A percentile compares a stretch with the other conserved stretches of the same genome.
These are phyloP conservation scores for Brenthis daphne DNA, from an alignment of 2,888 invertebrate genomes.

Conservation along the genomic window DNA sequence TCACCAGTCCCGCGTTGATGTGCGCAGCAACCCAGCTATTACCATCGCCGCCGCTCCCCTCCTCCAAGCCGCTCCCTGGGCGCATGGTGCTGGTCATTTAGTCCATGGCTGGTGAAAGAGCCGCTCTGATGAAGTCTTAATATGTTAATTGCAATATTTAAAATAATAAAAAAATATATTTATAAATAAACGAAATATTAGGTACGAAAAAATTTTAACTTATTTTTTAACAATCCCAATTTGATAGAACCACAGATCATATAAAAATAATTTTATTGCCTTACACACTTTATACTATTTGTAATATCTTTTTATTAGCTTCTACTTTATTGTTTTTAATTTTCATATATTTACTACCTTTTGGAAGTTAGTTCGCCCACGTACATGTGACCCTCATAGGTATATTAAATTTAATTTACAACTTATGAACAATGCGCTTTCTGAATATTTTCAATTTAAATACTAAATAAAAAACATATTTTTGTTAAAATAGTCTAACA, in stretches of 20 bases:
- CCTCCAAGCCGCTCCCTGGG: slow-evolving; percentile 56
- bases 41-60: slow-evolving; percentile 45
- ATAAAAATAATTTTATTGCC: too few relatives aligned
- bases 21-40: slow-evolving; percentile 55
- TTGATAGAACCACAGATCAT: too few relatives aligned
- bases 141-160: slow-evolving; percentile 38
- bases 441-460: too few relatives aligned
- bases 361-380: neutral
- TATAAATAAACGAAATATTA: slow-evolving; percentile 32
- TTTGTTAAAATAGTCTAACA: too few relatives aligned
- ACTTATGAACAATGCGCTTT: too few relatives aligned
- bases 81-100: slow-evolving; percentile 43
- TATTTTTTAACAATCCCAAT: neutral
- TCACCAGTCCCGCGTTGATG: slow-evolving; percentile 63
- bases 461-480: too few relatives aligned
- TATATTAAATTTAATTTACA: neutral
- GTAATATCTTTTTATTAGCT: too few relatives aligned
- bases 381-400: too few relatives aligned
- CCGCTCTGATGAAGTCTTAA: slow-evolving; percentile 64
- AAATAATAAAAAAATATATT: slow-evolving; percentile 33
- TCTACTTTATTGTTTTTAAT: too few relatives aligned
- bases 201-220: slow-evolving; percentile 16
- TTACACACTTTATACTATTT: too few relatives aligned
- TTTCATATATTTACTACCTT: neutral
- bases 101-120: slow-evolving; percentile 69